phyloP scores from a whole-genome alignment of 2,888 invertebrate genomes.

The Pterostichus madidus region DNA sequence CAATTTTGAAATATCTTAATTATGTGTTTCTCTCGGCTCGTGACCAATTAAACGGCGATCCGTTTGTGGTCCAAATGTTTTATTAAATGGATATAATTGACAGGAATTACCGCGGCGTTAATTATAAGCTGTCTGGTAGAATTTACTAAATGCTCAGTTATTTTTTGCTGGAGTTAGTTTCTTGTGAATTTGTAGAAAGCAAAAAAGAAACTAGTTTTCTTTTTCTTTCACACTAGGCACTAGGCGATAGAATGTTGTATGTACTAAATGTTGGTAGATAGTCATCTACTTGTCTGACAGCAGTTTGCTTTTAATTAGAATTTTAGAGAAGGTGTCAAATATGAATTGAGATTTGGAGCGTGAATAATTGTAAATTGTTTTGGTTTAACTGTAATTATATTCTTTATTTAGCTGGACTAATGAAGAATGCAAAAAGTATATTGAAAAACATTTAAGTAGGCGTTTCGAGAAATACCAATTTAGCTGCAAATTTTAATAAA shows the following conservation, averaged over 20 bases:
- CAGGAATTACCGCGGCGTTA: constrained; percentile 44
- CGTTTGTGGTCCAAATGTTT: constrained; percentile 53
- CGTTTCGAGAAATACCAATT: neutral
- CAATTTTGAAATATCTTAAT: constrained; percentile 54
- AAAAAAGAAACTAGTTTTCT: constrained; percentile 36
- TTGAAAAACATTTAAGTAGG: neutral
- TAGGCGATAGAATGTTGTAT: constrained; percentile 3
- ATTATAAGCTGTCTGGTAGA: constrained; percentile 53
- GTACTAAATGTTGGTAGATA: constrained; percentile 16
- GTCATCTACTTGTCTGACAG: constrained; percentile 32
- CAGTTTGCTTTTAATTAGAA: constrained; percentile 22
- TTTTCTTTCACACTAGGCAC: constrained; percentile 19
- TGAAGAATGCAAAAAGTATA: constrained; percentile 3
- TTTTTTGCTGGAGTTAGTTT: constrained; percentile 42
- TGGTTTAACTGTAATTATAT: neutral
- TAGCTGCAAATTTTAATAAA: neutral
- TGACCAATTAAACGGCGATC: constrained; percentile 30
- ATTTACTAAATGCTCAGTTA: constrained; percentile 52
- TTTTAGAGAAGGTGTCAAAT: constrained; percentile 36
- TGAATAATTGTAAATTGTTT: constrained; percentile 44
- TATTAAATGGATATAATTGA: constrained; percentile 53
- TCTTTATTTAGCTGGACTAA: neutral
- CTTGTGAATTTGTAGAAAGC: constrained; percentile 42
- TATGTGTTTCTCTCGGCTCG: constrained; percentile 29
- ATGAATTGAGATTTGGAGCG: constrained; percentile 38